Evolutionary conservation across 2,113 vertebrate genomes (phyloP).

Genomic region (Pelodiscus sinensis): DNA sequence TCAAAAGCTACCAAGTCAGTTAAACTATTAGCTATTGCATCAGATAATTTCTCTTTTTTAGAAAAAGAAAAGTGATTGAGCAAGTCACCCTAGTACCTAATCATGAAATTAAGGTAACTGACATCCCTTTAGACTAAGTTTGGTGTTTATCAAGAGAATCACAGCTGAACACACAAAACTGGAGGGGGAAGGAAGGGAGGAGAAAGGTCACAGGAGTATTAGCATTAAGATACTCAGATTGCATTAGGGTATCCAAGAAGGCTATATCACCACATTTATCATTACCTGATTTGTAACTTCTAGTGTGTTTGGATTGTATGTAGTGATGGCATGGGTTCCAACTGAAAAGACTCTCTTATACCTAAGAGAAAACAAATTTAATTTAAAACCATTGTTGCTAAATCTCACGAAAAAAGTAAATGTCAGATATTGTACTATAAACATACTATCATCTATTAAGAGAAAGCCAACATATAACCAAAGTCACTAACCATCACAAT

Average conservation of each 20-base stretch:
- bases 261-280: background rate
- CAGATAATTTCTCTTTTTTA: background rate
- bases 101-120: background rate
- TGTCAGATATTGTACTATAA: background rate
- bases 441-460: background rate
- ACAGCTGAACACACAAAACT: background rate
- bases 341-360: constrained; percentile 98
- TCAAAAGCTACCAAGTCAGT: background rate
- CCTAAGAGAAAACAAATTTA: constrained; percentile 74
- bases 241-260: background rate
- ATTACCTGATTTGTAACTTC: constrained; percentile 99
- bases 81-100: background rate
- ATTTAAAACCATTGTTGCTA: background rate
- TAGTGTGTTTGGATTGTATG: constrained; percentile 96
- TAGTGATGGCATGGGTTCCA: constrained; percentile 96
- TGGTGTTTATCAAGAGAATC: background rate
- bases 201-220: background rate
- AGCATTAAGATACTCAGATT: background rate
- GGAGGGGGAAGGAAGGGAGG: fast-evolving
- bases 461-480: background rate
- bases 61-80: background rate
- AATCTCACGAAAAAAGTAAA: background rate
- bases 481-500: background rate
- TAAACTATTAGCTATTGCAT: background rate
- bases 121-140: background rate